Base-by-base conservation (phyloP, 2,888 invertebrate genomes). In the Caenorhabditis sinica region DNA sequence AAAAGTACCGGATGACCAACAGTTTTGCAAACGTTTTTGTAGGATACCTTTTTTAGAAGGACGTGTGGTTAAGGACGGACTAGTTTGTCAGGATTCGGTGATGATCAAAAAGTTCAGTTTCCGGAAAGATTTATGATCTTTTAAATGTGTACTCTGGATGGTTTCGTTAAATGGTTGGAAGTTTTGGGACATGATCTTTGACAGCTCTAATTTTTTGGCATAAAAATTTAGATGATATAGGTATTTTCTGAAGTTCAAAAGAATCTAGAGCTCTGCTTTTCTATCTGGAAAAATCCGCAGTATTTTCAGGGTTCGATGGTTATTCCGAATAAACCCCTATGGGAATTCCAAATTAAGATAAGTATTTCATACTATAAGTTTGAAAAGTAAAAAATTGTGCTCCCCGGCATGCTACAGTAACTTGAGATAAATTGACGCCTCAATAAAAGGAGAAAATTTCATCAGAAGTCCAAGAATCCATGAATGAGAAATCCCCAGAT, bases 1-100 rank as follows among this genome's bases (percentile, higher is more conserved):
- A 17, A 49, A 28, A 20, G 65, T 76, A 28, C 69, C 58, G 68
- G 68, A 53, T 76, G 76, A 76, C 76, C 76, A 68, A 69, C 76
- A 60, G 68, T 76, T 76, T 76, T 56, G 60, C 45, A 68, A 69
- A 60, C 23, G n/a, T 51, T 51, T 51, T 75, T 74, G 51, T 63
- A 63, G 53, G 43, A 51, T 45, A 49, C 43, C 11, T 23, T 28
- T 28, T n/a, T 66, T 49, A 20, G 63, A 13, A 40, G 40, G 40
- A 25, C 63, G 13, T 61, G n/a, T n/a, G n/a, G n/a, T 20, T 61
- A 25, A 30, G 36, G n/a, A 61, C 5, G 2, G 40, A 43, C 63
- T 63, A 40, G 63, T 63, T 63, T 43, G 13, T 40, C 49, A 20
- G 49, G 49, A 63, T 40, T 1, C 20, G 61, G 20, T n/a, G n/a